Conservation (phyloP, 1,140 invertebrate genomes). For the Caenorhabditis tropicalis region DNA sequence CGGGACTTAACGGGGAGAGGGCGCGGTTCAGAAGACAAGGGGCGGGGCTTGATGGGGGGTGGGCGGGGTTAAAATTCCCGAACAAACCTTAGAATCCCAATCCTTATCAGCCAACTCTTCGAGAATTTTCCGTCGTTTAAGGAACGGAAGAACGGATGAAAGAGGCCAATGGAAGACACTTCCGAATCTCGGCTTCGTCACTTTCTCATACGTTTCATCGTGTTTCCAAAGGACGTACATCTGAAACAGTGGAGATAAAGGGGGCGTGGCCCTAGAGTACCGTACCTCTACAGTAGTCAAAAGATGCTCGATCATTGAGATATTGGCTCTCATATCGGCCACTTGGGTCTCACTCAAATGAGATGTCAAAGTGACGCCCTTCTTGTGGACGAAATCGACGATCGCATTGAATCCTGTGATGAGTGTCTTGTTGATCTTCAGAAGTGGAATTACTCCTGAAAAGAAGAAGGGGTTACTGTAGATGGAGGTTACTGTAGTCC, state of each 20-base stretch:
- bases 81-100: slow-evolving; percentile 60
- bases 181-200: slow-evolving; percentile 83
- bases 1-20: no score
- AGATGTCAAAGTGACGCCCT: slow-evolving; percentile 77
- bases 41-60: no score
- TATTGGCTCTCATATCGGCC: slow-evolving; percentile 91
- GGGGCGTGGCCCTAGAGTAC: neutral
- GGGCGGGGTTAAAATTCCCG: no score
- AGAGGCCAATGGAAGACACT: slow-evolving; percentile 91
- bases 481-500: no score
- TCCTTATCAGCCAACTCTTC: slow-evolving; percentile 56
- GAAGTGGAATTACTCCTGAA: slow-evolving; percentile 84
- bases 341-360: slow-evolving; percentile 80
- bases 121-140: slow-evolving; percentile 77
- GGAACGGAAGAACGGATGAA: slow-evolving; percentile 82
- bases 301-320: slow-evolving; percentile 76
- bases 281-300: slow-evolving; percentile 66
- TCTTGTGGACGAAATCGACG: slow-evolving; percentile 84
- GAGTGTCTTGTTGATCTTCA: slow-evolving; percentile 86
- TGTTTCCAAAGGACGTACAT: slow-evolving; percentile 87
- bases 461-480: no score
- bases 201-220: slow-evolving; percentile 80
- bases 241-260: slow-evolving; percentile 75
- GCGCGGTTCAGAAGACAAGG: no score
- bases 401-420: slow-evolving; percentile 89